Conservation (phyloP, 2,113 vertebrate genomes). For the Martes martes region DNA sequence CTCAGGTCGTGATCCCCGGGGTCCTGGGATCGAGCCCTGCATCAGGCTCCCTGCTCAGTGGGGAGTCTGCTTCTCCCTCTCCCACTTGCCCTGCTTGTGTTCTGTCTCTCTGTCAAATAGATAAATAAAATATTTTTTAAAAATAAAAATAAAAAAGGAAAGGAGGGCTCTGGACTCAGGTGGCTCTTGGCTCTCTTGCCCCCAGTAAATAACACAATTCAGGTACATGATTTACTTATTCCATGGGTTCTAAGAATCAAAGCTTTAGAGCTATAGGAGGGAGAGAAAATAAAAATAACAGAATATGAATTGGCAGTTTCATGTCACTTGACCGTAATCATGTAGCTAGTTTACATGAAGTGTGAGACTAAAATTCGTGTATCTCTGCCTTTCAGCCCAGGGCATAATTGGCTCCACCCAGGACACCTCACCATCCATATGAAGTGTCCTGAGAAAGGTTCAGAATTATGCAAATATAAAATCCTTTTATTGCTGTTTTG, state of each 20-base stretch:
- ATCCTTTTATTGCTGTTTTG: neutral
- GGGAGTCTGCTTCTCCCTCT: too few species aligned
- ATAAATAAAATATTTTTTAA: too few species aligned
- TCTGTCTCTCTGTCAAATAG: too few species aligned
- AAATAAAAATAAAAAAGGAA: neutral
- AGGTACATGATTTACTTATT: neutral
- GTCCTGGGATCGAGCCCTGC: too few species aligned
- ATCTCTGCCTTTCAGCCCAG: neutral
- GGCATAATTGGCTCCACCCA: neutral
- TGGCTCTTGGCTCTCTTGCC: neutral
- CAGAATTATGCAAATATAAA: neutral
- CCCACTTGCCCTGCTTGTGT: too few species aligned
- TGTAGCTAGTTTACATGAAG: neutral
- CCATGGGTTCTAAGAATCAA: neutral
- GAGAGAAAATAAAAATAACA: neutral
- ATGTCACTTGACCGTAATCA: neutral
- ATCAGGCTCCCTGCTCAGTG: too few species aligned
- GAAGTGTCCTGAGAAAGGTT: neutral
- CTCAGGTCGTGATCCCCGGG: too few species aligned
- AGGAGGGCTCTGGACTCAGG: neutral
- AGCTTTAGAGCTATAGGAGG: neutral
- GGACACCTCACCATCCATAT: neutral
- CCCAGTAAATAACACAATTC: neutral
- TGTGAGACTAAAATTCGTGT: neutral
- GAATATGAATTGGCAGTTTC: neutral